Evolutionary conservation across 2,888 invertebrate species (phyloP).

Genomic region (Mycalesis mineus): DNA sequence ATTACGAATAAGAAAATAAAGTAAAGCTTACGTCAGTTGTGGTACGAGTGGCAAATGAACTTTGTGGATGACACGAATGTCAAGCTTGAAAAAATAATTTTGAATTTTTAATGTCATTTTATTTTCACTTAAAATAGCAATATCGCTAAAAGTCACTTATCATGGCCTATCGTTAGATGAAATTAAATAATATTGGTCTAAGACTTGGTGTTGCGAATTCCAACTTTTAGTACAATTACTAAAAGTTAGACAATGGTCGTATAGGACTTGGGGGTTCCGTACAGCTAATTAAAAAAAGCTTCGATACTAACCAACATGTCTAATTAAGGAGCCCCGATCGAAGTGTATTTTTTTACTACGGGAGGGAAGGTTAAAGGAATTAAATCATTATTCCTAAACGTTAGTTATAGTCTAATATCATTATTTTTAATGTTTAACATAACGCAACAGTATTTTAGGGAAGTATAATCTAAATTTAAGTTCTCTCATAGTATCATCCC

Average conservation of each 20-base stretch:
- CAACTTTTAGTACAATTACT: slow-evolving; percentile 22
- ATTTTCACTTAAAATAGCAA: slow-evolving; percentile 33
- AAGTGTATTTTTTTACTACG: slow-evolving; percentile 26
- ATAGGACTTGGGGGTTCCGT: slow-evolving; percentile 13
- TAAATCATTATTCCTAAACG: slow-evolving; percentile 25
- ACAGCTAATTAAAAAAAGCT: slow-evolving; percentile 1
- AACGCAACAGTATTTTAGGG: slow-evolving; percentile 74
- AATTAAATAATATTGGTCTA: slow-evolving; percentile 3
- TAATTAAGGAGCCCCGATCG: slow-evolving; percentile 15
- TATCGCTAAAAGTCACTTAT: slow-evolving; percentile 36
- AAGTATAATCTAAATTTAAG: slow-evolving; percentile 69
- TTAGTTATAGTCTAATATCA: slow-evolving; percentile 72
- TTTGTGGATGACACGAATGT: slow-evolving; percentile 29
- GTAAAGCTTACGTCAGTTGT: slow-evolving; percentile 14
- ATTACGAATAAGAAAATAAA: background rate
- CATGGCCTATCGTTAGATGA: slow-evolving; percentile 33
- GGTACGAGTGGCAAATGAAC: slow-evolving; percentile 16
- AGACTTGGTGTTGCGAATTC: slow-evolving; percentile 5
- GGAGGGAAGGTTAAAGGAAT: slow-evolving; percentile 22
- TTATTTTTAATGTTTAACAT: slow-evolving; percentile 74
- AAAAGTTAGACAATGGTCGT: slow-evolving; percentile 16
- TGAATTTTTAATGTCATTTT: slow-evolving; percentile 26
- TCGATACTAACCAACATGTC: slow-evolving; percentile 5
- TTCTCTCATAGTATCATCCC: slow-evolving; percentile 42
- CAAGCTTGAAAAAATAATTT: slow-evolving; percentile 43